Base-by-base conservation (phyloP, 2,888 invertebrate genomes). In the Busseola fusca region DNA sequence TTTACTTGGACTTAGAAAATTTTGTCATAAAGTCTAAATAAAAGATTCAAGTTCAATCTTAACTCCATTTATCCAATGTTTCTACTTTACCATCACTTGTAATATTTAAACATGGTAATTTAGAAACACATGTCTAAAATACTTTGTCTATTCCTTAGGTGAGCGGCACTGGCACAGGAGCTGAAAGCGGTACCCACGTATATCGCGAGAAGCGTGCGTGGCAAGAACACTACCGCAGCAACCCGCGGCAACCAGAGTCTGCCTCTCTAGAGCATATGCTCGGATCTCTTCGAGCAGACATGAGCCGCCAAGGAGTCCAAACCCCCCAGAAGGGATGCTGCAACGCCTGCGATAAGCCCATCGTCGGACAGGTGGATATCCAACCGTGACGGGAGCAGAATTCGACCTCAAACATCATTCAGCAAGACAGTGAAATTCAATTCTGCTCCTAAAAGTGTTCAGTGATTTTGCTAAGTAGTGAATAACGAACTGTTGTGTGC, bases 261-360 rank as follows among this genome's bases (percentile, higher is more conserved):
- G 96, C 95, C 75, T 95, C 95, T 74, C 92, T 96, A 73, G 96
- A 98, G 95, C 97, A 97, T 93, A 99, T 99, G 99, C 97, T 99
- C 93, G 99, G 98, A 86, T 98, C 97, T 86, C 96, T 98, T 87
- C 98, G 99, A 92, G 98, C 98, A 92, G 99, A 99, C 96, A 99
- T 99, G 99, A 98, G 98, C 96, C 98, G 99, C 92, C 99, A 99
- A 97, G 99, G 99, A 95, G 98, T 99, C 82, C 99, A 98, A 93
- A 99, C 99, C 81, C 99, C 99, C 88, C 99, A 99, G 93, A 99
- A 99, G 96, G 99, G 99, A 89, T 99, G 99, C 96, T 99, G 99
- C 97, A 99, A 97, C 92, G 99, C 99, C 86, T 99, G 99, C 96
- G 98, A 99, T 94, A 99, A 99, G 91, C 99, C 99, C 83, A 99